phyloP scores from a whole-genome alignment of 2,888 invertebrate species.

The Dexiosoma caninum region DNA sequence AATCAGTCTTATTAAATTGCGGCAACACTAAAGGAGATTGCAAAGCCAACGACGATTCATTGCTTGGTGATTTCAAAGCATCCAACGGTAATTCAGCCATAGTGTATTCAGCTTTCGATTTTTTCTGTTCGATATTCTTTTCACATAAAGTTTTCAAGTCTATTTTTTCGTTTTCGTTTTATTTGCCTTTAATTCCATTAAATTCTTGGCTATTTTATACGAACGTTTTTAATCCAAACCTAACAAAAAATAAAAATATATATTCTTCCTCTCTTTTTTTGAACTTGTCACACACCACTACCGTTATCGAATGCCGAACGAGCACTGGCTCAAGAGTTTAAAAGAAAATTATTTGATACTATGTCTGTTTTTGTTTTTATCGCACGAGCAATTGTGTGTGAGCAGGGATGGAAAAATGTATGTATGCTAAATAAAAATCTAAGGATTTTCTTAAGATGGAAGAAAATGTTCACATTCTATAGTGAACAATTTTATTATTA shows the following conservation, averaged over 20 bases:
- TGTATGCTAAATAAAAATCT: too few species aligned
- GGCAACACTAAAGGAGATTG: constrained; percentile 47
- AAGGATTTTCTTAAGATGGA: too few species aligned
- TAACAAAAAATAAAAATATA: not conserved
- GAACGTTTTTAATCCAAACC: not conserved
- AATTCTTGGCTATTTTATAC: constrained; percentile 1
- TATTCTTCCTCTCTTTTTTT: not conserved
- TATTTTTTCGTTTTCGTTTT: constrained; percentile 15
- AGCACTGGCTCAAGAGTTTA: constrained; percentile 57
- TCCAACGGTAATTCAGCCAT: constrained; percentile 52
- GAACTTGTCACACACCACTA: constrained; percentile 35
- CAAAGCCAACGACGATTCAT: not conserved
- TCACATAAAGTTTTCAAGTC: not conserved
- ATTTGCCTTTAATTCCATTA: not conserved
- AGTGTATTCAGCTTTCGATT: not conserved
- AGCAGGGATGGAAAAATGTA: constrained; percentile 6
- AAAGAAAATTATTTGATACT: constrained; percentile 45
- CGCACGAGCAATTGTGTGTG: constrained; percentile 17
- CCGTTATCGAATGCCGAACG: constrained; percentile 57
- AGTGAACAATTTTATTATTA: too few species aligned
- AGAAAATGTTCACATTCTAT: too few species aligned
- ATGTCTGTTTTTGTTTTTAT: constrained; percentile 16
- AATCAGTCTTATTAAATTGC: constrained; percentile 35
- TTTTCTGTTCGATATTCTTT: not conserved
- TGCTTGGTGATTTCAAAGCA: constrained; percentile 29